Percentiles rank a stretch among this genome's conserved stretches.
Conservation (phyloP, 1,140 invertebrate genomes). For the Cydia amplana region DNA sequence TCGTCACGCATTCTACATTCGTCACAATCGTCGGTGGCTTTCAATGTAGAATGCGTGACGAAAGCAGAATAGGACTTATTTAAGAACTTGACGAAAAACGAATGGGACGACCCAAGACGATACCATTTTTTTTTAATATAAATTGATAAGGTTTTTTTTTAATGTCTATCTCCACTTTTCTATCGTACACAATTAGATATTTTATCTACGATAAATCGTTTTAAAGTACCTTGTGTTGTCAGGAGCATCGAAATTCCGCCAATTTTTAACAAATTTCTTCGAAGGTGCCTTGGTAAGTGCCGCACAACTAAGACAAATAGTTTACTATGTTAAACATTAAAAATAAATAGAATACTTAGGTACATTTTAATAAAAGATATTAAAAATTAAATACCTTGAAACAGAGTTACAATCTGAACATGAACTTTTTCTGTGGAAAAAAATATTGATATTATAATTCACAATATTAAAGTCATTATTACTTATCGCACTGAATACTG, state of each 20-base stretch:
- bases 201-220: too few relatives aligned
- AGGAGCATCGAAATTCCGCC: not conserved
- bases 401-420: not conserved
- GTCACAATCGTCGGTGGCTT: too few relatives aligned
- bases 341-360: not conserved
- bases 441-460: not conserved
- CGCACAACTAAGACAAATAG: not conserved
- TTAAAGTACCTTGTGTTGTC: not conserved
- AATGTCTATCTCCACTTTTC: too few relatives aligned
- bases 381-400: not conserved
- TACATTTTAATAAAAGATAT: not conserved
- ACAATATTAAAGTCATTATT: not conserved
- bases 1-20: too few relatives aligned
- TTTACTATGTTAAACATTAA: not conserved
- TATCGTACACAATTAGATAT: too few relatives aligned
- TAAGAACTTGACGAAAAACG: too few relatives aligned
- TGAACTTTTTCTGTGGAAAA: not conserved
- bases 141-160: too few relatives aligned
- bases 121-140: too few relatives aligned
- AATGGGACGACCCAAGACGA: too few relatives aligned
- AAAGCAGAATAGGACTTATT: too few relatives aligned
- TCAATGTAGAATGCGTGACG: too few relatives aligned
- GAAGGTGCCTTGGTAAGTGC: not conserved
- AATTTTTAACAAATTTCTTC: not conserved
- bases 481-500: too few relatives aligned